Conservation (phyloP, 2,888 invertebrate genomes). For the Drosophila tripunctata region DNA sequence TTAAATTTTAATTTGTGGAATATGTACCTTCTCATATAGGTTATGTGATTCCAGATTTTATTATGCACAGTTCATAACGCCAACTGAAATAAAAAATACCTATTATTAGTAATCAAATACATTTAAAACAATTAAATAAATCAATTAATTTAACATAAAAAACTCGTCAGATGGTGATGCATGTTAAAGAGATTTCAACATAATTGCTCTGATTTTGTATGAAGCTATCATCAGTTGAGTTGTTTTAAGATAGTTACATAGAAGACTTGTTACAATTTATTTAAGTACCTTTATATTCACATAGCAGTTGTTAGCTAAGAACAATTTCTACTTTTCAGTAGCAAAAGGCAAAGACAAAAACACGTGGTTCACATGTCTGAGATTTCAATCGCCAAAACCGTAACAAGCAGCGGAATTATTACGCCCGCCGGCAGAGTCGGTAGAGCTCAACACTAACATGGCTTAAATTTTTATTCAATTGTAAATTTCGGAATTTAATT, state of each 20-base stretch:
- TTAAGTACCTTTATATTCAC: too few relatives aligned
- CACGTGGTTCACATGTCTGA: slow-evolving; percentile 29
- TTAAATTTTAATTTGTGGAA: neutral
- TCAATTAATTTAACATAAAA: neutral
- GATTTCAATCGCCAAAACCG: slow-evolving; percentile 26
- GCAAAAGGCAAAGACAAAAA: neutral
- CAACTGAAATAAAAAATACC: neutral
- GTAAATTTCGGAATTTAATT: neutral
- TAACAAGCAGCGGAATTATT: too few relatives aligned
- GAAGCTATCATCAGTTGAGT: slow-evolving; percentile 57
- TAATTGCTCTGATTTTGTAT: slow-evolving; percentile 48
- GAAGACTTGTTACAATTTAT: too few relatives aligned
- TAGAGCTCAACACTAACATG: neutral
- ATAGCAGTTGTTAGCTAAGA: too few relatives aligned
- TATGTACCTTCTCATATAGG: slow-evolving; percentile 1
- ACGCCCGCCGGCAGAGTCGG: neutral
- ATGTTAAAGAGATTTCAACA: slow-evolving; percentile 60
- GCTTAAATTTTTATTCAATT: neutral
- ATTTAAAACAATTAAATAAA: neutral
- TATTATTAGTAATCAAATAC: neutral
- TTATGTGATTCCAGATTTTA: neutral
- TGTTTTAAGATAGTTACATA: too few relatives aligned
- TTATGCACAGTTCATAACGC: neutral
- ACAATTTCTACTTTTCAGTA: neutral
- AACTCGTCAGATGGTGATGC: slow-evolving; percentile 69